Evolutionary conservation across 2,888 invertebrate genomes (phyloP).

Genomic region (Argyra leucocephala): DNA sequence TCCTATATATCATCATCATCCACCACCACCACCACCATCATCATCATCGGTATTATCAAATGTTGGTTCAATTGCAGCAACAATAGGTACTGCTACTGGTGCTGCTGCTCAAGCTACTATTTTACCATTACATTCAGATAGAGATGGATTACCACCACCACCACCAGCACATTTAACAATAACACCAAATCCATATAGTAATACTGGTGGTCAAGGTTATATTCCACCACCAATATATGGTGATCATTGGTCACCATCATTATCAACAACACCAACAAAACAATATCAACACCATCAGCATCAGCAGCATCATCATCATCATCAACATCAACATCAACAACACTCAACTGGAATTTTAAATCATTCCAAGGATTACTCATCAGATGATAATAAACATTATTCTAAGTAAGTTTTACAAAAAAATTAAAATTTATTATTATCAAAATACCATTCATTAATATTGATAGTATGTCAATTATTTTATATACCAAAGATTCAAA

Average conservation of each 20-base stretch:
- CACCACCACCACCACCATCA: background rate
- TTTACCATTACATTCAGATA: background rate
- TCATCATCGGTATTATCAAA: background rate
- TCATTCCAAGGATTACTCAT: slow-evolving; percentile 8
- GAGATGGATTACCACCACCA: background rate
- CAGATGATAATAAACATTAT: slow-evolving; percentile 11
- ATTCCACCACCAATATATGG: slow-evolving; percentile 14
- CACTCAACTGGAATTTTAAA: background rate
- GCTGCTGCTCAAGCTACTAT: background rate
- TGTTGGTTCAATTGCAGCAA: background rate
- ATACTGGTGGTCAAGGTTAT: slow-evolving; percentile 13
- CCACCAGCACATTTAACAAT: slow-evolving; percentile 10
- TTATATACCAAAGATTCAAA: too few species aligned
- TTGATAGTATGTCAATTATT: too few species aligned
- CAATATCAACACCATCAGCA: slow-evolving; percentile 9
- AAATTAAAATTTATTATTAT: too few species aligned
- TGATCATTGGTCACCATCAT: slow-evolving; percentile 10
- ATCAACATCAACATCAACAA: slow-evolving; percentile 13
- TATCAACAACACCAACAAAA: background rate
- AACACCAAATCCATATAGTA: background rate
- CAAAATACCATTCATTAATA: too few species aligned
- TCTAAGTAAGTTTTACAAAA: slow-evolving; percentile 7
- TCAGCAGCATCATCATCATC: too few species aligned
- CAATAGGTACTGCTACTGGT: background rate
- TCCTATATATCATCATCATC: slow-evolving; percentile 13